Base-by-base conservation (phyloP, 2,888 invertebrate genomes). In the Sphaerophoria taeniata region DNA sequence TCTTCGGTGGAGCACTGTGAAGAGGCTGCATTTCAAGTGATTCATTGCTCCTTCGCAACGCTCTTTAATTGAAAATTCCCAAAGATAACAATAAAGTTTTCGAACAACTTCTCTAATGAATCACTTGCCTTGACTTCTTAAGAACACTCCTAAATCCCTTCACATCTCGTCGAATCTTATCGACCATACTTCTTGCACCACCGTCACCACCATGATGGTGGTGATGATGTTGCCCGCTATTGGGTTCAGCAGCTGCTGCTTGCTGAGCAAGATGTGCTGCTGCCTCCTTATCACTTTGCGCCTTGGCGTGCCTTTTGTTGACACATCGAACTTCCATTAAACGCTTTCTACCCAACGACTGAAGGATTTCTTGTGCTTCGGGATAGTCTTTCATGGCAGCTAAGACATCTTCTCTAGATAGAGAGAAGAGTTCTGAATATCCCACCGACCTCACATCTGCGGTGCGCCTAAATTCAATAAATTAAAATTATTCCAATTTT, bases 321-420 rank as follows among this genome's bases (percentile, higher is more conserved):
- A 94, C 94, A 92, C 94, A 94, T 75, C 94, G 94, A 5, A 97
- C 97, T 92, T 98, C 97, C 94, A 97, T 97, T 69, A 98, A 92
- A 12, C 97, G 94, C 89, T 97, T 97, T 56, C 97, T 93, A 5
- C 98, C 98, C 36, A 98, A 93, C 9, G 96, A 97, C 90, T 97
- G 97, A n/a, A 98, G 93, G 87, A 98, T 98, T 88, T 97, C 97
- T 92, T 98, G 98, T 0, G 98, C 98, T 92, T 98, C 98, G 0
- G 98, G 98, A 89, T 98, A 98, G 91, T 98, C 98, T 91, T 98
- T 98, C 96, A 98, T 97, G 0, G 98, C 98, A 0, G 96, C 95
- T 36, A 98, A 92, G 0, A 98, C 98, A 90, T 98, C 98, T 92
- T 98, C 98, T 4, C 98, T 94, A 0, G 98, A 98, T 31, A 98